Conservation (phyloP, 37 sponge, comb jelly and placozoan genomes). For the Dysidea cf. avara region DNA sequence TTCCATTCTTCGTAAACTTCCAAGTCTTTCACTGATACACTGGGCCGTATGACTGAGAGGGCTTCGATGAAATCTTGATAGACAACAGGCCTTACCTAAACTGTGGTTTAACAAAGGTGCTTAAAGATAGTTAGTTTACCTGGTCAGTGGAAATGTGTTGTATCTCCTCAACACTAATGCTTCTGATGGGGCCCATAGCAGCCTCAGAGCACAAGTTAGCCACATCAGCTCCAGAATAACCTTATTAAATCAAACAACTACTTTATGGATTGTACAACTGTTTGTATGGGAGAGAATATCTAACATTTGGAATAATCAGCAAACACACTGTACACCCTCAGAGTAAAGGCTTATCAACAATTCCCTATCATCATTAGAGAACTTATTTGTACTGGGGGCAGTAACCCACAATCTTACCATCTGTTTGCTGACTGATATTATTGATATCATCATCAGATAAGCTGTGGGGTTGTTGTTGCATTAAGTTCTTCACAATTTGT, state of each 20-base stretch:
- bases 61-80: slow-evolving; percentile 82
- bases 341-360: too few relatives aligned
- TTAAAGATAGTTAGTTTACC: slow-evolving; percentile 23
- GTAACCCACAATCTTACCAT: too few relatives aligned
- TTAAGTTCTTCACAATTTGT: slow-evolving; percentile 75
- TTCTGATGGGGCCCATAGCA: slow-evolving; percentile 88
- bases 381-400: too few relatives aligned
- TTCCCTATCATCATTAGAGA: too few relatives aligned
- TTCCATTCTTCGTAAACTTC: slow-evolving; percentile 93
- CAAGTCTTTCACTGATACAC: slow-evolving; percentile 87
- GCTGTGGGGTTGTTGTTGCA: slow-evolving; percentile 68
- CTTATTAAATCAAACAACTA: slow-evolving; percentile 23
- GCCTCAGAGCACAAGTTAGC: slow-evolving; percentile 94
- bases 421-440: slow-evolving; percentile 44
- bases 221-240: slow-evolving; percentile 98
- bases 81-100: slow-evolving; percentile 80
- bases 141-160: slow-evolving; percentile 79
- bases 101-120: neutral
- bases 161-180: slow-evolving; percentile 58
- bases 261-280: too few relatives aligned
- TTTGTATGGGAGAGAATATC: too few relatives aligned
- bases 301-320: too few relatives aligned
- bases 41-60: slow-evolving; percentile 65
- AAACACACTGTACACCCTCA: too few relatives aligned
- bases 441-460: slow-evolving; percentile 69